Percentiles rank a stretch among this genome's conserved stretches.
These are phyloP conservation scores for Hyperoplus lanceolatus DNA, from an alignment of 2,797 vertebrate genomes.

Conservation along the genomic window DNA sequence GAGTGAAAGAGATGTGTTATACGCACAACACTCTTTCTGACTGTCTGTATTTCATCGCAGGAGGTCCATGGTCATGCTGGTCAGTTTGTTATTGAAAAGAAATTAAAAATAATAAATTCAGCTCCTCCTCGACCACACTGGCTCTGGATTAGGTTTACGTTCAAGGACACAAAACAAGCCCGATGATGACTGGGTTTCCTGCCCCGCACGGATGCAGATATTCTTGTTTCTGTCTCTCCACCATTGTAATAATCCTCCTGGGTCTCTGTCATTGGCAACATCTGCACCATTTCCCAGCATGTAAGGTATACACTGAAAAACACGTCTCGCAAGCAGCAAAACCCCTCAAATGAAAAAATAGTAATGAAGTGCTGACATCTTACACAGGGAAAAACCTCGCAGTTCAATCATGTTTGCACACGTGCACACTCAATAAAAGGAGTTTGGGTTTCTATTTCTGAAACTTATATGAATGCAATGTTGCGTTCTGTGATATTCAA, in stretches of 20 bases:
- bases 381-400: constrained; percentile 6
- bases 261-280: constrained; percentile 54
- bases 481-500: constrained; percentile 52
- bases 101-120: constrained; percentile 53
- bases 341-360: constrained; percentile 19
- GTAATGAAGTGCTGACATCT: constrained; percentile 56
- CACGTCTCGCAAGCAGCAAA: constrained; percentile 21
- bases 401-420: constrained; percentile 15
- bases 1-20: constrained; percentile 17
- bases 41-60: constrained; percentile 18
- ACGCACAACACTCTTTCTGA: neutral
- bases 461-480: constrained; percentile 15
- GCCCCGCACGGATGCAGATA: constrained; percentile 20
- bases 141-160: constrained; percentile 53
- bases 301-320: constrained; percentile 65
- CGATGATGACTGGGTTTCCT: constrained; percentile 31
- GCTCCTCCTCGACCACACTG: constrained; percentile 23
- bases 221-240: constrained; percentile 40
- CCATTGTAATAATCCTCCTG: constrained; percentile 44
- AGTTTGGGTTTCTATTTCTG: constrained; percentile 42
- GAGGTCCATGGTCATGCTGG: neutral
- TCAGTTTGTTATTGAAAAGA: constrained; percentile 62
- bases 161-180: constrained; percentile 50
- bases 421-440: constrained; percentile 7
- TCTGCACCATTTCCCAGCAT: constrained; percentile 48